Conservation (phyloP, 2,797 vertebrate genomes). For the Centropyge bicolor region DNA sequence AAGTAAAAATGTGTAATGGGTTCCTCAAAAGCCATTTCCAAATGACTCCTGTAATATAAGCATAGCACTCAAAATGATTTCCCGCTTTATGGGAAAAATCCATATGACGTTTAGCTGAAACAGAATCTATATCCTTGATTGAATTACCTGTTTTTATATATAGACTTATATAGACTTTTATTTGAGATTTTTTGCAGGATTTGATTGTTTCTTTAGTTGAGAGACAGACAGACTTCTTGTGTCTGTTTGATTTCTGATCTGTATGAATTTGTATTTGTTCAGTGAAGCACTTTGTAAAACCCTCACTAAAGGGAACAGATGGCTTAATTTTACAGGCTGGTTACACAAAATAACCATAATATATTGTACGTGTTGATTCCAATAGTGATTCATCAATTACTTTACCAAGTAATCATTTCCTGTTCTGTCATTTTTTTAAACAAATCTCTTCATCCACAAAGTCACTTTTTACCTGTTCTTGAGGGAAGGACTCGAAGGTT, state of each 20-base stretch:
- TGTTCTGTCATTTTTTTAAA: not conserved
- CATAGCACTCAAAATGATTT: constrained; percentile 35
- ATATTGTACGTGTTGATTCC: not conserved
- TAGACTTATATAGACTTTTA: constrained; percentile 28
- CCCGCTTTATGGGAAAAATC: constrained; percentile 36
- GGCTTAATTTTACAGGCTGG: not conserved
- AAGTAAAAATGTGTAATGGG: not conserved
- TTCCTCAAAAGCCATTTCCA: constrained; percentile 27
- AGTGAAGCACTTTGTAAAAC: not conserved
- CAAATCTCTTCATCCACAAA: not conserved
- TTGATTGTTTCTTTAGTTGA: not conserved
- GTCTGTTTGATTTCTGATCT: not conserved
- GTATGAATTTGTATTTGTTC: not conserved
- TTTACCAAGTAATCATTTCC: not conserved
- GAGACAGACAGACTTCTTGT: not conserved
- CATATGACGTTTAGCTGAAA: constrained; percentile 6
- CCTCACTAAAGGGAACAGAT: not conserved
- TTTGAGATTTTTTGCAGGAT: not conserved
- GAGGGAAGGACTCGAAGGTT: too few relatives aligned
- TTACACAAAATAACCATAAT: not conserved
- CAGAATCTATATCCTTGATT: constrained; percentile 21
- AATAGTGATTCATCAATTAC: not conserved
- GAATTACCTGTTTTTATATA: constrained; percentile 25
- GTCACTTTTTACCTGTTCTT: not conserved
- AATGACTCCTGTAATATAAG: constrained; percentile 29